Percentiles rank a stretch among this genome's conserved stretches.
phyloP scores from a whole-genome alignment of 2,113 vertebrate genomes.

The Salminus brasiliensis region DNA sequence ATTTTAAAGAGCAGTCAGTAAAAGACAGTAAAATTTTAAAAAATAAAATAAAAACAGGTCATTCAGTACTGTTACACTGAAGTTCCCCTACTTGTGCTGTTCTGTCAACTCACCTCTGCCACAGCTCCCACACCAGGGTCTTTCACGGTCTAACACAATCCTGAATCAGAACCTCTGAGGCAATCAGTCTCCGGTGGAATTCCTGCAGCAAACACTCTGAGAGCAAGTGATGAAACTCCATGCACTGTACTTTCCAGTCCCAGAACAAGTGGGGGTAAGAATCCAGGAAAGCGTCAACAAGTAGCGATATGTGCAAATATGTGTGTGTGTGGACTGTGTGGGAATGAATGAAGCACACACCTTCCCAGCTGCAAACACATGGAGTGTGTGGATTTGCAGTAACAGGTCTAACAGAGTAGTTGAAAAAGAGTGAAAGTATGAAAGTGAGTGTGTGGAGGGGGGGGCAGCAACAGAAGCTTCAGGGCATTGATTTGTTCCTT shows the following conservation, averaged over 20 bases:
- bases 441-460: conserved; percentile 29
- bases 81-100: background rate
- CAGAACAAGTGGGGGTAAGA: conserved; percentile 1
- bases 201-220: conserved; percentile 7
- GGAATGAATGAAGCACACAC: conserved; percentile 48
- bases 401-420: conserved; percentile 62
- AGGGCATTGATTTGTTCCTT: conserved; percentile 42
- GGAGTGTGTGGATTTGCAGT: conserved; percentile 63
- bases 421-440: conserved; percentile 39
- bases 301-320: background rate
- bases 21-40: too few relatives aligned
- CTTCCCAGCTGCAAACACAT: conserved; percentile 35
- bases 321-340: conserved; percentile 14
- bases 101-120: conserved; percentile 39
- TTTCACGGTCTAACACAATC: background rate
- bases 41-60: background rate
- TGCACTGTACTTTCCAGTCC: background rate
- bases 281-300: conserved; percentile 18
- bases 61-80: background rate
- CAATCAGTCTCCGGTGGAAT: background rate
- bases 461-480: conserved; percentile 10
- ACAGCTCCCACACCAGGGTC: background rate
- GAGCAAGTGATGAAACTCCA: background rate
- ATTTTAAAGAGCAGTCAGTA: conserved; percentile 13
- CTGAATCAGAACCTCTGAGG: background rate